Evolutionary conservation across 2,113 vertebrate species (phyloP).

Genomic region (human (Homo sapiens)): GRCh38 chr11:15767501-15768000

Average conservation of each 20-base stretch:
- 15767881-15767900: constrained; percentile 75
- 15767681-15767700: neutral
- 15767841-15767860: constrained; percentile 57
- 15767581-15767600: neutral
- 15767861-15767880: constrained; percentile 62
- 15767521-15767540: neutral
- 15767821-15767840: constrained; percentile 49
- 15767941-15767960: constrained; percentile 67
- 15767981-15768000: constrained; percentile 33
- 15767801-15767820: constrained; percentile 45
- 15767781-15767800: neutral
- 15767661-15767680: neutral
- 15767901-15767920: constrained; percentile 68
- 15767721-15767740: neutral
- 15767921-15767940: constrained; percentile 71
- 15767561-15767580: neutral
- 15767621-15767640: neutral
- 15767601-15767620: neutral
- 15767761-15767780: neutral
- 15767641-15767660: neutral
- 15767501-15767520: neutral
- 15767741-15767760: neutral
- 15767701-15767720: neutral
- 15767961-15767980: constrained; percentile 69
- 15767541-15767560: neutral